Base-by-base conservation (phyloP, 2,113 vertebrate species). In the Paraplagusia blochii region DNA sequence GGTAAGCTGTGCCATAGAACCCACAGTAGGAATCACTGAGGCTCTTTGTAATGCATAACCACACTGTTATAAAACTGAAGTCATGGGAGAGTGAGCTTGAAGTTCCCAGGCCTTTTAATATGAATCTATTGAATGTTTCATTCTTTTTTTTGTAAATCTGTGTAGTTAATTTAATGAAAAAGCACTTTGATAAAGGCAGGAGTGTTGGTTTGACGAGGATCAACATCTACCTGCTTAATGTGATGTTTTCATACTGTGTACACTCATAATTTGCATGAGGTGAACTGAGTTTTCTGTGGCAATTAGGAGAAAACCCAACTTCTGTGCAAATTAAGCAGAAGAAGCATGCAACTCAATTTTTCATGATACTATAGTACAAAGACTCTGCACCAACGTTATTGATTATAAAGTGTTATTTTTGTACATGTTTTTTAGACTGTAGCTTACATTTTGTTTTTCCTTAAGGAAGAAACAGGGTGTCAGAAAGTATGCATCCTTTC, bases 221-320 rank as follows among this genome's bases (percentile, higher is more conserved):
- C 63, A 56, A 58, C 66, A 63, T 78, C 72, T 77, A 58, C 69
- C 69, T 82, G 79, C 65, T 75, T 29, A 81, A 83, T 81, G 76
- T 85, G 76, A 81, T 67, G 58, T 80, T 78, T 80, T 69, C 63
- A 63, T 82, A 58, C 68, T 63, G 79, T 79, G 54, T 85, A 71
- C 77, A 77, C 71, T 78, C 48, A 71, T 63, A 16, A 69, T 74
- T 80, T 84, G 80, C 81, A 84, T 81, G 81, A 84, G 61, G 70
- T 80, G 79, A 80, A 61, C 62, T 85, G 66, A 63, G 69, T 80
- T 68, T 77, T 57, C 66, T 29, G 58, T 77, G 79, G 61, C 53
- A 34, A 66, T 65, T 46, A 11, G 65, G 54, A 58, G 63, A 69
- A 63, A 71, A 53, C 52, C 60, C 68, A 44, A 61, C 76, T 53